Conservation (phyloP, 2,797 vertebrate genomes). For the Paguma larvata region DNA sequence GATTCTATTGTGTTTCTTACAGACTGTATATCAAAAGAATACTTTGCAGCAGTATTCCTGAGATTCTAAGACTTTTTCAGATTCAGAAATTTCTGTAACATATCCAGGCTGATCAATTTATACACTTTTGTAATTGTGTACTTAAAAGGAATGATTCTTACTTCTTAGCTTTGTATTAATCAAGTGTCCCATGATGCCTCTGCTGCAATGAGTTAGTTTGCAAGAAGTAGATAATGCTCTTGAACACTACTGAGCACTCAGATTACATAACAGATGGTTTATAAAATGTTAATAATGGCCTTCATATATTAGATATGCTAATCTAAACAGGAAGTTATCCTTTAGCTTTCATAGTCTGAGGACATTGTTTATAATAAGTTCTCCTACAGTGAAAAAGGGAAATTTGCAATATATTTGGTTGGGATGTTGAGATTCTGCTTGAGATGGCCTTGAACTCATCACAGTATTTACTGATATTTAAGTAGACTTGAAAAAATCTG, state of each 20-base stretch:
- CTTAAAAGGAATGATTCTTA: slow-evolving; percentile 9
- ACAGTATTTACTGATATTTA: background rate
- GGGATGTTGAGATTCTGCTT: background rate
- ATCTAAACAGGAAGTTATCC: background rate
- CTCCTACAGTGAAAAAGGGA: background rate
- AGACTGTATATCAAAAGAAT: background rate
- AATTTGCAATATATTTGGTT: background rate
- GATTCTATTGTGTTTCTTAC: background rate
- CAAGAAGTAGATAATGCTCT: background rate
- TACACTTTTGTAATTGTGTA: background rate
- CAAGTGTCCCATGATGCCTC: background rate
- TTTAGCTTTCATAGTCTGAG: background rate
- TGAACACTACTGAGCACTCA: background rate
- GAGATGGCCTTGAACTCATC: slow-evolving; percentile 12
- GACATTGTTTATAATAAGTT: background rate
- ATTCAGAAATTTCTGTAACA: slow-evolving; percentile 18
- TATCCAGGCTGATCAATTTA: background rate
- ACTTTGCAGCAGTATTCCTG: background rate
- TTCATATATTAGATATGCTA: background rate
- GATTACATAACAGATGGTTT: slow-evolving; percentile 37
- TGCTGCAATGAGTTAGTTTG: slow-evolving; percentile 51
- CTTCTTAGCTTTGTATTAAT: slow-evolving; percentile 18
- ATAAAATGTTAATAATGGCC: slow-evolving; percentile 23
- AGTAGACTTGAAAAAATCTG: background rate
- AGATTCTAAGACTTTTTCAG: slow-evolving; percentile 27